Percentiles rank a stretch among this genome's conserved stretches.
Evolutionary conservation across 2,888 invertebrate species (phyloP).

Genomic region (Drosophila pseudotakahashii): DNA sequence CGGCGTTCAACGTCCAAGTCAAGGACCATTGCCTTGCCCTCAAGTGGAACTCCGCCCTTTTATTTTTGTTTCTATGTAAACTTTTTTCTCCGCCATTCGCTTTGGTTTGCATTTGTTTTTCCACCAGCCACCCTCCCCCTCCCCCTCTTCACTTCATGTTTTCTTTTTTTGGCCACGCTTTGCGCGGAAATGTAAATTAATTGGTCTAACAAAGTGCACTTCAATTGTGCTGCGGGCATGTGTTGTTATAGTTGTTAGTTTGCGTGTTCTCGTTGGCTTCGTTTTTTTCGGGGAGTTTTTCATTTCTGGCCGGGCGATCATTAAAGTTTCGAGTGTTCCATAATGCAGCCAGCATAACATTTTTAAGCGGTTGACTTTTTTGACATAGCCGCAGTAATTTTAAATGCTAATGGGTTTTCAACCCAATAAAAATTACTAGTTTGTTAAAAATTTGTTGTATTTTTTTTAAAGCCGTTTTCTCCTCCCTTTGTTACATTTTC

Average conservation of each 20-base stretch:
- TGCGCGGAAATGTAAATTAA: slow-evolving; percentile 78
- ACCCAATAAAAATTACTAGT: background rate
- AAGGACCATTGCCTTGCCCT: slow-evolving; percentile 61
- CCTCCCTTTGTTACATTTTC: too few relatives aligned
- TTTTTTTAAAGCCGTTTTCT: too few relatives aligned
- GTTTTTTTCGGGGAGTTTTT: slow-evolving; percentile 21
- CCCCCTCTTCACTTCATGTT: background rate
- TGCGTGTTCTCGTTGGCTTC: slow-evolving; percentile 10
- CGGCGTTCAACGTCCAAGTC: slow-evolving; percentile 57
- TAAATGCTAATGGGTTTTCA: slow-evolving; percentile 33
- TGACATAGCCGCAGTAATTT: slow-evolving; percentile 53
- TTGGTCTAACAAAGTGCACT: slow-evolving; percentile 79
- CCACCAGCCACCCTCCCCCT: background rate
- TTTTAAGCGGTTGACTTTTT: slow-evolving; percentile 47
- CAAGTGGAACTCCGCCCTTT: slow-evolving; percentile 50
- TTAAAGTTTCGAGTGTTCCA: slow-evolving; percentile 44
- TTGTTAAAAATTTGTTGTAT: background rate
- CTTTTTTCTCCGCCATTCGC: slow-evolving; percentile 47
- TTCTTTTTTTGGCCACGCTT: slow-evolving; percentile 53
- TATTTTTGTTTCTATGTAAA: slow-evolving; percentile 61
- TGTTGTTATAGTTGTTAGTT: slow-evolving; percentile 46
- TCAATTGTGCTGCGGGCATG: slow-evolving; percentile 59
- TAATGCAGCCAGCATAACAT: slow-evolving; percentile 25
- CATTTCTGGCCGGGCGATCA: slow-evolving; percentile 32
- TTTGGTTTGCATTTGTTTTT: slow-evolving; percentile 32